These are phyloP conservation scores for Acleris literana DNA, from an alignment of 2,888 invertebrate genomes.

Conservation along the genomic window DNA sequence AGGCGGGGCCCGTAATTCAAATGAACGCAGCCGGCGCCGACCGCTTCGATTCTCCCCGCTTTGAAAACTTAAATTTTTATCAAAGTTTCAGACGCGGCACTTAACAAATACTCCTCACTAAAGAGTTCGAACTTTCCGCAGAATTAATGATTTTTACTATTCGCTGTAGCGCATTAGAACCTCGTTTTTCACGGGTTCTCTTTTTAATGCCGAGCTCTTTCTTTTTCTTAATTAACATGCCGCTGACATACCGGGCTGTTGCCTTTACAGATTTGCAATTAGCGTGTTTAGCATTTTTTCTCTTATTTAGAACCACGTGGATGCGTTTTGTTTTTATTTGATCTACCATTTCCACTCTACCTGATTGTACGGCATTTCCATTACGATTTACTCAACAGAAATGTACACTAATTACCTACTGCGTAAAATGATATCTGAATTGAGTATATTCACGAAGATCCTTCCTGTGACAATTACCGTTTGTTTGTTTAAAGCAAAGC, in stretches of 20 bases:
- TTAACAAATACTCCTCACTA: constrained; percentile 66
- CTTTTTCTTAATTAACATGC: constrained; percentile 14
- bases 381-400: background rate
- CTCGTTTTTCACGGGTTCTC: constrained; percentile 7
- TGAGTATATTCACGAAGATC: constrained; percentile 10
- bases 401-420: background rate
- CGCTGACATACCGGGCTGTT: constrained; percentile 14
- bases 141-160: constrained; percentile 37
- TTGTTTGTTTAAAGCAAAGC: constrained; percentile 12
- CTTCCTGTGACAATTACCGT: constrained; percentile 5
- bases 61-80: constrained; percentile 78
- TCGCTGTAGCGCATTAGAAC: constrained; percentile 28
- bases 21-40: constrained; percentile 67
- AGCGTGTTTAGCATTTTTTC: constrained; percentile 10
- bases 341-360: background rate
- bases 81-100: constrained; percentile 69
- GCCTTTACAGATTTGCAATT: constrained; percentile 32
- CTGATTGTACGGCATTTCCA: no score
- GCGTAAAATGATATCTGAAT: constrained; percentile 2
- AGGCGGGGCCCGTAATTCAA: constrained; percentile 79
- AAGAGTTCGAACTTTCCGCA: constrained; percentile 53
- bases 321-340: no score
- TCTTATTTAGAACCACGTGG: background rate
- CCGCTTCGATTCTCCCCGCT: constrained; percentile 75
- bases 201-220: constrained; percentile 7